A percentile compares a stretch with the other conserved stretches of the same genome.
Conservation (phyloP, 2,888 invertebrate species). For the Prionchulus punctatus region DNA sequence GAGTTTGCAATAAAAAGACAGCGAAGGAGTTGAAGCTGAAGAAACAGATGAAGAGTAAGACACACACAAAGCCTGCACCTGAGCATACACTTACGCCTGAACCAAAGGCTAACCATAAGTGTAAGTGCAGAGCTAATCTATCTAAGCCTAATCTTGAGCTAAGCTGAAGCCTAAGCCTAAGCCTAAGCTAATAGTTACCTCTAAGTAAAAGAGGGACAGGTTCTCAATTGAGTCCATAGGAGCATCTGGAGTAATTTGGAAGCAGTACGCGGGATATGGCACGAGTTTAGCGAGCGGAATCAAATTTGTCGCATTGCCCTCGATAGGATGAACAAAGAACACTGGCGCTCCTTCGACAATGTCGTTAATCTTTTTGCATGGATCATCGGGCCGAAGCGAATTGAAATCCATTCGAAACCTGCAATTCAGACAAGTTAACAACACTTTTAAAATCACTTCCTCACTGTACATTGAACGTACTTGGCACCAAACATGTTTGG, state of each 20-base stretch:
- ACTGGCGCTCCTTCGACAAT: slow-evolving; percentile 25
- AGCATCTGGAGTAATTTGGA: slow-evolving; percentile 64
- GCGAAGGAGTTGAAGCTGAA: too few relatives aligned
- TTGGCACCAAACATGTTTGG: too few relatives aligned
- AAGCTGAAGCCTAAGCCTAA: too few relatives aligned
- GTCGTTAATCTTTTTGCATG: slow-evolving; percentile 46
- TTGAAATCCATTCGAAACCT: slow-evolving; percentile 36
- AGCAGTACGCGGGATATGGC: slow-evolving; percentile 61
- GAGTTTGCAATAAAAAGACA: too few relatives aligned
- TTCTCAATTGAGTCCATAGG: slow-evolving; percentile 43
- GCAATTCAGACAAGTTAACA: background rate
- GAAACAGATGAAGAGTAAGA: too few relatives aligned
- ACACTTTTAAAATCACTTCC: too few relatives aligned
- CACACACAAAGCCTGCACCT: background rate
- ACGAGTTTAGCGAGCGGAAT: slow-evolving; percentile 54
- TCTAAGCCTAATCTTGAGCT: too few relatives aligned
- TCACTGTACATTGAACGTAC: too few relatives aligned
- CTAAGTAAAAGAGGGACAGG: slow-evolving; percentile 26
- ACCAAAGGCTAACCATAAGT: too few relatives aligned
- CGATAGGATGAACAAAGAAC: slow-evolving; percentile 58
- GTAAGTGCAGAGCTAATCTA: too few relatives aligned
- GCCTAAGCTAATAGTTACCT: slow-evolving; percentile 12
- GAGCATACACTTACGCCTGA: background rate
- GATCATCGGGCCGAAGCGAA: slow-evolving; percentile 56
- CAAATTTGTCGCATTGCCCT: slow-evolving; percentile 59